These are phyloP conservation scores for Callimorpha dominula DNA, from an alignment of 2,888 invertebrate species.

Conservation along the genomic window DNA sequence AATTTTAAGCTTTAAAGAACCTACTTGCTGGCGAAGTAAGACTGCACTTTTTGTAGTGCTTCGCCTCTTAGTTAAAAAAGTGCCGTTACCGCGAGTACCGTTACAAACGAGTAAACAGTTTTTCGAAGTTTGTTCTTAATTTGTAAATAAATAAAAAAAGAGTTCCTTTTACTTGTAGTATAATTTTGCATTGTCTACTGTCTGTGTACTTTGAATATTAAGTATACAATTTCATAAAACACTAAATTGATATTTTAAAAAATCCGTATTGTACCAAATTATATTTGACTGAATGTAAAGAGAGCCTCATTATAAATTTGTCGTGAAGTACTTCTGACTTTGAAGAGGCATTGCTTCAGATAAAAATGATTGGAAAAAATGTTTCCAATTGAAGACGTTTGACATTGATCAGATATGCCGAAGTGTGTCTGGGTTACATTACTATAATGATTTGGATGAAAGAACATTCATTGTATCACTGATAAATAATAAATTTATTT, in stretches of 20 bases:
- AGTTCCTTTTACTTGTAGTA: too few relatives aligned
- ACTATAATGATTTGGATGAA: neutral
- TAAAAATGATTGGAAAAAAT: neutral
- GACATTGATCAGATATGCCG: constrained; percentile 4
- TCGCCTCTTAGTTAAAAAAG: too few relatives aligned
- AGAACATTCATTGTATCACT: neutral
- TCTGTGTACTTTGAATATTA: neutral
- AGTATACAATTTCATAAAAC: neutral
- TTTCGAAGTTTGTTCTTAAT: too few relatives aligned
- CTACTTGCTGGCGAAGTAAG: too few relatives aligned
- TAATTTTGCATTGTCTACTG: too few relatives aligned
- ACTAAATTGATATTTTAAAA: neutral
- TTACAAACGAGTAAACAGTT: too few relatives aligned
- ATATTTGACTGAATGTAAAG: neutral
- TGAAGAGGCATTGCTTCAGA: neutral
- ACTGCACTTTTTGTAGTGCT: too few relatives aligned
- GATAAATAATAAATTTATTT: too few relatives aligned
- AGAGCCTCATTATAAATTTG: constrained; percentile 11
- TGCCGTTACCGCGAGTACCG: too few relatives aligned
- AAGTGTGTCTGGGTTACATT: neutral
- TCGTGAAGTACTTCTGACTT: constrained; percentile 1
- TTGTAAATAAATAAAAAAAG: too few relatives aligned
- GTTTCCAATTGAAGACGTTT: neutral
- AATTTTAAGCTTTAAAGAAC: too few relatives aligned
- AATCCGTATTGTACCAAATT: neutral